A percentile compares a stretch with the other conserved stretches of the same genome.
These are phyloP conservation scores for Lobophora halterata DNA, from an alignment of 2,888 invertebrate species.

Conservation along the genomic window DNA sequence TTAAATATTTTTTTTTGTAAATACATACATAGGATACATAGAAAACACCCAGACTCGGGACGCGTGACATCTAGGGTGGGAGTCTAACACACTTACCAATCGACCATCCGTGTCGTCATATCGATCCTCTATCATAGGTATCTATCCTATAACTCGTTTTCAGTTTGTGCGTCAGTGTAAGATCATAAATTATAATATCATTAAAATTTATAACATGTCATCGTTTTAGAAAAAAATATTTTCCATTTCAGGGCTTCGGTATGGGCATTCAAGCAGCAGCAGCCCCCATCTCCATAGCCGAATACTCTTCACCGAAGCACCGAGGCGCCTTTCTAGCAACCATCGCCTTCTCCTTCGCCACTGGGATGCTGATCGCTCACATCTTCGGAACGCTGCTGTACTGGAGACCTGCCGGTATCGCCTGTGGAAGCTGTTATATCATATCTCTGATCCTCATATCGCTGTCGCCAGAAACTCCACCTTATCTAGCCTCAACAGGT, in stretches of 20 bases:
- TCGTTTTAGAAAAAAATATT: not conserved
- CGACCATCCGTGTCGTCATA: too few relatives aligned
- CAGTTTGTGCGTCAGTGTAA: too few relatives aligned
- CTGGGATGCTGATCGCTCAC: conserved; percentile 84
- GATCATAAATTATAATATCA: too few relatives aligned
- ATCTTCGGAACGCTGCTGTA: conserved; percentile 81
- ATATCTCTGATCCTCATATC: conserved; percentile 75
- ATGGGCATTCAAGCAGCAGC: conserved; percentile 78
- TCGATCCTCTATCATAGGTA: too few relatives aligned
- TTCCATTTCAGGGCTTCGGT: conserved; percentile 66
- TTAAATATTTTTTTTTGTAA: too few relatives aligned
- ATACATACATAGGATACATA: too few relatives aligned
- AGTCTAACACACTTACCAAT: too few relatives aligned
- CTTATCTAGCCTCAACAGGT: conserved; percentile 82
- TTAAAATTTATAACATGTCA: too few relatives aligned
- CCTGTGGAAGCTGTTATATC: conserved; percentile 73
- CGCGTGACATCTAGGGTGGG: too few relatives aligned
- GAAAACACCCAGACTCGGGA: too few relatives aligned
- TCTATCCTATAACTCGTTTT: too few relatives aligned
- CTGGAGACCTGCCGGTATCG: conserved; percentile 80
- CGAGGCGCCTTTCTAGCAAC: conserved; percentile 83
- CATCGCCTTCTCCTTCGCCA: conserved; percentile 82
- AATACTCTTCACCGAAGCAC: conserved; percentile 78
- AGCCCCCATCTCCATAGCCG: conserved; percentile 71
- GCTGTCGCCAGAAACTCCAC: conserved; percentile 83